Evolutionary conservation across 2,797 vertebrate genomes (phyloP).

Genomic region (Gephyroberyx darwinii): DNA sequence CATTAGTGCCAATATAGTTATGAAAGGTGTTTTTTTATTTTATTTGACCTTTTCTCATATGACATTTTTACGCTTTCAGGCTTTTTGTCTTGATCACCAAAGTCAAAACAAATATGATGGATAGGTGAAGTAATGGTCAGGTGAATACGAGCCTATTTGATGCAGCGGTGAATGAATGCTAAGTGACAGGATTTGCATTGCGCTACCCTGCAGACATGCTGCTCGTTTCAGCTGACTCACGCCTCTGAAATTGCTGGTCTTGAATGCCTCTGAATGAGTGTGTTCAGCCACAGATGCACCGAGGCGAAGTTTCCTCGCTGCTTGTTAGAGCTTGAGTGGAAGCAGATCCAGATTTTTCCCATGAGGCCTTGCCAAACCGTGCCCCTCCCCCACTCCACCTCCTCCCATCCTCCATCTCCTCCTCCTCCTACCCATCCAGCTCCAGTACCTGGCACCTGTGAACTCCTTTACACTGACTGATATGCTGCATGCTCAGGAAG

Average conservation of each 20-base stretch:
- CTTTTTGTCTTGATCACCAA: constrained; percentile 36
- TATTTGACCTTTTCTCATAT: no score
- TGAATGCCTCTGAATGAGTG: constrained; percentile 71
- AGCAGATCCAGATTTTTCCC: constrained; percentile 83
- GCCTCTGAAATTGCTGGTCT: constrained; percentile 70
- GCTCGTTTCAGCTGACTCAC: constrained; percentile 73
- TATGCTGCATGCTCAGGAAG: constrained; percentile 54
- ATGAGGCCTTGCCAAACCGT: constrained; percentile 79
- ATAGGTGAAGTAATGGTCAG: constrained; percentile 50
- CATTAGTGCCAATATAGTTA: no score
- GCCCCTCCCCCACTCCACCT: constrained; percentile 47
- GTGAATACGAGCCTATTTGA: constrained; percentile 41
- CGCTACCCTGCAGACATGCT: constrained; percentile 63
- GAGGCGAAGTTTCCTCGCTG: constrained; percentile 77
- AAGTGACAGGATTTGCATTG: constrained; percentile 32
- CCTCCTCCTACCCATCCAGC: constrained; percentile 70
- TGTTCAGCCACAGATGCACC: constrained; percentile 74
- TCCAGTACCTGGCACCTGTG: constrained; percentile 84
- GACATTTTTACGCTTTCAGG: background rate
- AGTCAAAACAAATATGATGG: background rate
- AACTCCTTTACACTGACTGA: constrained; percentile 78
- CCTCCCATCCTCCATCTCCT: constrained; percentile 19
- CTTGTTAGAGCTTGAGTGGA: constrained; percentile 84
- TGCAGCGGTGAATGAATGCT: constrained; percentile 33
- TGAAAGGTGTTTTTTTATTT: no score